Evolutionary conservation across 2,888 invertebrate genomes (phyloP).

Genomic region (Ctenicera cuprea): DNA sequence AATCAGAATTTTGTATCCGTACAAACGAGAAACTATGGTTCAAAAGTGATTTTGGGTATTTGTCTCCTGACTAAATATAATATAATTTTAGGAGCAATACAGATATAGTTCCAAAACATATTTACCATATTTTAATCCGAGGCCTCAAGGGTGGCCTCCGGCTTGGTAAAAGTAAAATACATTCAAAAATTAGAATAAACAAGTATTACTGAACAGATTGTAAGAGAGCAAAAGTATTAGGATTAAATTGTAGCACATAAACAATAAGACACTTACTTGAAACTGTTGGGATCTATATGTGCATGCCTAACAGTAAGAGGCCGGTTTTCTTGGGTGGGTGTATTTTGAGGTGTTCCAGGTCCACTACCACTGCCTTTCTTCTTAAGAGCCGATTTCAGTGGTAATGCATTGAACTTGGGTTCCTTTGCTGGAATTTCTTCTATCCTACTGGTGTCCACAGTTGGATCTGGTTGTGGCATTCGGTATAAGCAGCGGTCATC

Average conservation of each 20-base stretch:
- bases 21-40: too few relatives aligned
- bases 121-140: slow-evolving; percentile 95
- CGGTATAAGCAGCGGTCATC: slow-evolving; percentile 78
- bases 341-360: slow-evolving; percentile 80
- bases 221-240: slow-evolving; percentile 69
- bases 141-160: slow-evolving; percentile 92
- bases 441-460: slow-evolving; percentile 87
- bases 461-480: slow-evolving; percentile 79
- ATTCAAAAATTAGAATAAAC: slow-evolving; percentile 14
- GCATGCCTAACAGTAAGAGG: slow-evolving; percentile 83
- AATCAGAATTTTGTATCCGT: too few relatives aligned
- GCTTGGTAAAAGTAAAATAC: slow-evolving; percentile 57
- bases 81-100: neutral
- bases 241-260: neutral
- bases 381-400: slow-evolving; percentile 94
- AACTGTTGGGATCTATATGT: slow-evolving; percentile 81
- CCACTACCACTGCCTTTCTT: slow-evolving; percentile 81
- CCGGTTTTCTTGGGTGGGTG: slow-evolving; percentile 83
- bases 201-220: slow-evolving; percentile 35
- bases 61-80: too few relatives aligned
- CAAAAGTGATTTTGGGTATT: too few relatives aligned
- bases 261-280: slow-evolving; percentile 84
- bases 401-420: slow-evolving; percentile 93
- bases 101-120: slow-evolving; percentile 63
- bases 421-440: slow-evolving; percentile 96